phyloP scores from a whole-genome alignment of 2,797 vertebrate species.

The Chlorospingus flavigularis region DNA sequence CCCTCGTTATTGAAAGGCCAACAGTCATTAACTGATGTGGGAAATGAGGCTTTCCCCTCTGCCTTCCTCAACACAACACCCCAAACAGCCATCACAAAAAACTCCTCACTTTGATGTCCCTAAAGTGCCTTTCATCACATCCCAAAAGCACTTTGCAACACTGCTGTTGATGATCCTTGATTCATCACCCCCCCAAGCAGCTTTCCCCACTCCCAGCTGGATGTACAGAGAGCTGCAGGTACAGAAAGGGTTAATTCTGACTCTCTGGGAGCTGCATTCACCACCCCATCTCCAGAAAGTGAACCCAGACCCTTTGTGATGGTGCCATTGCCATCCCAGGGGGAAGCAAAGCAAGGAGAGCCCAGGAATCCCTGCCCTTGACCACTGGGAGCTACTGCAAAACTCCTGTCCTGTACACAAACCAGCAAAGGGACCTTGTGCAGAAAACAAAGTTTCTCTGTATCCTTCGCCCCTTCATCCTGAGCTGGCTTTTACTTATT shows the following conservation, averaged over 20 bases:
- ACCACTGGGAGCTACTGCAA: neutral
- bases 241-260: neutral
- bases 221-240: neutral
- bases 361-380: neutral
- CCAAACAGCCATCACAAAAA: neutral
- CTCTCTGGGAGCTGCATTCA: neutral
- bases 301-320: neutral
- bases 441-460: neutral
- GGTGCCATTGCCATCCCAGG: fast-evolving
- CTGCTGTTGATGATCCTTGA: neutral
- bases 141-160: neutral
- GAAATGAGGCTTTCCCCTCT: neutral
- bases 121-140: neutral
- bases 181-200: neutral
- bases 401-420: neutral
- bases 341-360: neutral
- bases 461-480: neutral
- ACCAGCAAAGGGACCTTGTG: neutral
- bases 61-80: neutral
- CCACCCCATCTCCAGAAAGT: neutral
- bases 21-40: neutral
- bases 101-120: neutral
- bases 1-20: fast-evolving
- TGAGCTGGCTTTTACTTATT: neutral
- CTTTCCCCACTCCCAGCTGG: neutral